Evolutionary conservation across 64 coral and sea anemone species (phyloP).

Genomic region (Acropora tenuis): DNA sequence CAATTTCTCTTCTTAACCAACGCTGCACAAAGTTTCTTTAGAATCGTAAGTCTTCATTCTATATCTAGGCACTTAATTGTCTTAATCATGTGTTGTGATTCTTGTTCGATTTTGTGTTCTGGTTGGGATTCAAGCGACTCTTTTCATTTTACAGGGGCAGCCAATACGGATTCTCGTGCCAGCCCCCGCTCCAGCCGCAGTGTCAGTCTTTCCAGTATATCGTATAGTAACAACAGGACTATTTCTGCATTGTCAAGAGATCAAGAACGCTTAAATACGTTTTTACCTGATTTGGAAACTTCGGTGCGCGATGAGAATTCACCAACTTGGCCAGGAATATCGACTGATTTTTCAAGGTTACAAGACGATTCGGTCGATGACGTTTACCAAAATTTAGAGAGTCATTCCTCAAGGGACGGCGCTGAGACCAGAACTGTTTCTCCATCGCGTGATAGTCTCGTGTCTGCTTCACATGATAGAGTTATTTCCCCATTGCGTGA

Average conservation of each 20-base stretch:
- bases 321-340: slow-evolving; percentile 1
- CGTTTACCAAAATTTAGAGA: neutral
- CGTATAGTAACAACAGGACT: slow-evolving; percentile 13
- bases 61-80: too few species aligned
- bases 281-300: neutral
- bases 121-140: neutral
- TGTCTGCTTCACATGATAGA: neutral
- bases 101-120: neutral
- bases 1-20: too few species aligned
- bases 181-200: slow-evolving; percentile 42
- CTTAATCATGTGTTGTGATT: too few species aligned
- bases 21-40: too few species aligned
- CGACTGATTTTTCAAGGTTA: neutral
- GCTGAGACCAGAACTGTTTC: neutral
- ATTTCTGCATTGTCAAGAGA: slow-evolving; percentile 47
- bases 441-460: neutral
- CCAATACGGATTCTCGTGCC: neutral
- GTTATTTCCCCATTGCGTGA: neutral
- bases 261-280: neutral
- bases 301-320: neutral
- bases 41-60: too few species aligned
- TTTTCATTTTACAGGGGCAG: slow-evolving; percentile 5
- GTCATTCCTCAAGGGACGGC: neutral
- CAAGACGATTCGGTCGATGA: neutral
- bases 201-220: slow-evolving; percentile 59